These are phyloP conservation scores for Cricetomys ansorgei DNA, from an alignment of 2,113 vertebrate species.

Conservation along the genomic window DNA sequence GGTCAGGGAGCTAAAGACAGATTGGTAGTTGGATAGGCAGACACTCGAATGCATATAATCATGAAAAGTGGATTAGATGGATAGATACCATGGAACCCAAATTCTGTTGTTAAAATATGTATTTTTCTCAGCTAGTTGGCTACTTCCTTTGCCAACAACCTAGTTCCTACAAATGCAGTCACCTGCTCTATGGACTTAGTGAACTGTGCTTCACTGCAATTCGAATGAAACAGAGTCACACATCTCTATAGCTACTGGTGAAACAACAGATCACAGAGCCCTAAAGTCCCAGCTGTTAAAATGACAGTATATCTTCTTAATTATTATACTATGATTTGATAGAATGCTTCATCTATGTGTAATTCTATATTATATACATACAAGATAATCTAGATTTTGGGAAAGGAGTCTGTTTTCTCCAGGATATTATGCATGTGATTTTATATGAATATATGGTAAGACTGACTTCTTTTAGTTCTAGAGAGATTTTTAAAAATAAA, in stretches of 20 bases:
- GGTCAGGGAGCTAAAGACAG: not conserved
- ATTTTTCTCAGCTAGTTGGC: not conserved
- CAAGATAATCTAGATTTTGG: not conserved
- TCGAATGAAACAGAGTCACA: not conserved
- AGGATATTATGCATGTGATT: not conserved
- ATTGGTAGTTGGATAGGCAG: not conserved
- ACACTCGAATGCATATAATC: not conserved
- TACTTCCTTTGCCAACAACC: not conserved
- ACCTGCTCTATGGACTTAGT: not conserved
- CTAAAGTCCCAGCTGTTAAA: not conserved
- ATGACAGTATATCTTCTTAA: not conserved
- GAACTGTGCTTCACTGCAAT: not conserved
- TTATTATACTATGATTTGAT: not conserved
- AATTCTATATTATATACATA: not conserved
- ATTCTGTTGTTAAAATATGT: conserved; percentile 1
- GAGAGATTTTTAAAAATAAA: not conserved
- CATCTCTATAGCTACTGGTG: not conserved
- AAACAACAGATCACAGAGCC: not conserved
- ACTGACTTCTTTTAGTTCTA: not conserved
- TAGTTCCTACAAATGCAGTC: not conserved
- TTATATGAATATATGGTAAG: not conserved
- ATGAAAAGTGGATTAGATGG: not conserved
- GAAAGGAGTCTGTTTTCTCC: not conserved
- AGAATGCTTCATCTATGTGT: not conserved
- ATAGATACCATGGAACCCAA: not conserved